Evolutionary conservation across 2,113 vertebrate species (phyloP).

Genomic region (Zosterops borbonicus): DNA sequence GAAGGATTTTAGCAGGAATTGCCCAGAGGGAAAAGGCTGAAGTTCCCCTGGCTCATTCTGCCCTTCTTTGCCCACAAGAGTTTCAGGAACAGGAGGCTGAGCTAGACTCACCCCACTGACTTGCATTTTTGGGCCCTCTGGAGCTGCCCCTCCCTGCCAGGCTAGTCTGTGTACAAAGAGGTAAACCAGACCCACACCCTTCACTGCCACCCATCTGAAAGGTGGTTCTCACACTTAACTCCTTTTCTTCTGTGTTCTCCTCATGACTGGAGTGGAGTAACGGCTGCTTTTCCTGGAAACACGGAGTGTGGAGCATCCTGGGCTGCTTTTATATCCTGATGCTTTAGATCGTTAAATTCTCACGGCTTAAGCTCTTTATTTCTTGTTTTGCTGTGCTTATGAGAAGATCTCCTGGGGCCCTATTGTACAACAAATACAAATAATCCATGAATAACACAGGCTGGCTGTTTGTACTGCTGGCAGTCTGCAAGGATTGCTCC

Average conservation of each 20-base stretch:
- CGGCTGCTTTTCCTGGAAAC: neutral
- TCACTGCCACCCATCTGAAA: neutral
- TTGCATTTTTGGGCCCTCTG: neutral
- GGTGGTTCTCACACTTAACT: neutral
- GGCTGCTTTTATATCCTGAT: neutral
- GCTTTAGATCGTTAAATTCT: neutral
- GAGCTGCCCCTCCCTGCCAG: neutral
- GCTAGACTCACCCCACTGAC: neutral
- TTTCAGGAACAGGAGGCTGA: neutral
- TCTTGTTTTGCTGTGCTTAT: constrained; percentile 2
- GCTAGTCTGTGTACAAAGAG: neutral
- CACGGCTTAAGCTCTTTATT: neutral
- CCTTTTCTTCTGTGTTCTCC: neutral
- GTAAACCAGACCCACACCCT: neutral
- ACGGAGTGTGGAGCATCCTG: fast-evolving
- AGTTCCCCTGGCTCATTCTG: neutral
- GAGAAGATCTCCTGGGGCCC: constrained; percentile 18
- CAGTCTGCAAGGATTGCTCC: neutral
- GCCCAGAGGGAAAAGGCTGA: neutral
- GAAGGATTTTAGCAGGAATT: neutral
- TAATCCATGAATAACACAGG: constrained; percentile 1
- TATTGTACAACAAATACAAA: constrained; percentile 34
- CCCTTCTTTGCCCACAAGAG: neutral
- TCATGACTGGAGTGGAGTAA: neutral
- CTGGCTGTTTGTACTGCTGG: neutral